phyloP scores from a whole-genome alignment of 1,140 invertebrate genomes.

The Drosophila repletoides region DNA sequence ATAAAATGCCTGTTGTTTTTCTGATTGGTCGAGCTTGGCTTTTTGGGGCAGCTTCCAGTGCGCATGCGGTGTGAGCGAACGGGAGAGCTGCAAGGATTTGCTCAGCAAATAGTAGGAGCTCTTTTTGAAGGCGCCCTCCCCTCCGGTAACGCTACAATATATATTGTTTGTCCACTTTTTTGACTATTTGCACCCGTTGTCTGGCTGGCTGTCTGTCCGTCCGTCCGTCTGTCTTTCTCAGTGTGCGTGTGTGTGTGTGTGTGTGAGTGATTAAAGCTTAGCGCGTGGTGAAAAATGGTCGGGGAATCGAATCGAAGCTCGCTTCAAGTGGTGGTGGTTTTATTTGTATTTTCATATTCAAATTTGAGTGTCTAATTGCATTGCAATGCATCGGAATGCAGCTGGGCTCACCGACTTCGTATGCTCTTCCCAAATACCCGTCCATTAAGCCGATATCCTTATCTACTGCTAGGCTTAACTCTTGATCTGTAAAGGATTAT shows the following conservation, averaged over 20 bases:
- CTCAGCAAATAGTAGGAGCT: slow-evolving; percentile 76
- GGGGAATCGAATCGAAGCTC: slow-evolving; percentile 38
- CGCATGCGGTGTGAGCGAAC: slow-evolving; percentile 59
- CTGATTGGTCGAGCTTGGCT: slow-evolving; percentile 52
- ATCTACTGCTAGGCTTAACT: too few species aligned
- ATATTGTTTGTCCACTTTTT: slow-evolving; percentile 44
- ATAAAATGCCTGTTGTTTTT: slow-evolving; percentile 30
- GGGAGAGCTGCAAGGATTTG: slow-evolving; percentile 24
- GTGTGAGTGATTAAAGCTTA: slow-evolving; percentile 59
- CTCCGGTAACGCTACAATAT: slow-evolving; percentile 23
- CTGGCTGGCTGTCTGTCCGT: slow-evolving; percentile 15
- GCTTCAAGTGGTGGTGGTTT: slow-evolving; percentile 65
- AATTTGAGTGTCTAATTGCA: slow-evolving; percentile 46
- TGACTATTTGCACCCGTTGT: slow-evolving; percentile 25
- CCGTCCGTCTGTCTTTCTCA: background rate
- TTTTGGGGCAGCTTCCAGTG: slow-evolving; percentile 63
- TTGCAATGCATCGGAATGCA: slow-evolving; percentile 55
- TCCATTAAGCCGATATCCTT: too few species aligned
- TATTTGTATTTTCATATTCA: slow-evolving; percentile 28
- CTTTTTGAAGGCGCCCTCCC: slow-evolving; percentile 18
- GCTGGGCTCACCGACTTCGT: too few species aligned
- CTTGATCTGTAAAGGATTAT: too few species aligned
- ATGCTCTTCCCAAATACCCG: too few species aligned
- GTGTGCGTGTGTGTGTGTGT: background rate
- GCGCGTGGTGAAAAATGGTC: slow-evolving; percentile 66